Evolutionary conservation across 2,888 invertebrate genomes (phyloP).

Genomic region (Acrobasis repandana): DNA sequence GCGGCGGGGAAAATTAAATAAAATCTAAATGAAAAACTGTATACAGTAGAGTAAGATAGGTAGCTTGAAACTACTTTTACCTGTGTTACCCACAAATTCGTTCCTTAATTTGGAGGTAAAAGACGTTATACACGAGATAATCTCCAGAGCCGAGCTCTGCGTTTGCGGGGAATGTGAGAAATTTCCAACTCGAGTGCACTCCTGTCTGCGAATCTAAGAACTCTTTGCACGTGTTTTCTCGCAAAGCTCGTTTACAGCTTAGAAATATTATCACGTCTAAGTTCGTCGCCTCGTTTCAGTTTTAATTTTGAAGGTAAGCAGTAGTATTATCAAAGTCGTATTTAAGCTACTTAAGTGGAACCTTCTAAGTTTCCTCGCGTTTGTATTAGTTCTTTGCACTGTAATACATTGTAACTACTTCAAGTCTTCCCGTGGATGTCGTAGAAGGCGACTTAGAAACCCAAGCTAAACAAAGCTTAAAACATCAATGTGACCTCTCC

Average conservation of each 20-base stretch:
- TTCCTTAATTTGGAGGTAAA: constrained; percentile 10
- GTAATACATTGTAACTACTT: too few species aligned
- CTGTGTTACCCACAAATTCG: constrained; percentile 9
- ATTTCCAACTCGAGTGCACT: constrained; percentile 49
- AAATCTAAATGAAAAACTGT: too few species aligned
- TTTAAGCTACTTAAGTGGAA: neutral
- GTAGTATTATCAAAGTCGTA: neutral
- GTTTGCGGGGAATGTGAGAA: constrained; percentile 53
- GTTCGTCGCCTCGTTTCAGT: constrained; percentile 9
- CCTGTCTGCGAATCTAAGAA: constrained; percentile 39
- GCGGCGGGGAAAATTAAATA: too few species aligned
- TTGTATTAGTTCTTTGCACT: too few species aligned
- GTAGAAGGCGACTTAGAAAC: too few species aligned
- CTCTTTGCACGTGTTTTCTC: constrained; percentile 47
- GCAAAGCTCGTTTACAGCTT: constrained; percentile 44
- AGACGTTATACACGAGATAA: constrained; percentile 38
- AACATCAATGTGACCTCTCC: too few species aligned
- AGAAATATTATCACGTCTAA: constrained; percentile 42
- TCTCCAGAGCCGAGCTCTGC: constrained; percentile 43
- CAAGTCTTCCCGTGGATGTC: too few species aligned
- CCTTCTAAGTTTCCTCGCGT: neutral
- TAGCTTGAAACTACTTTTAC: neutral
- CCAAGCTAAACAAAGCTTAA: too few species aligned
- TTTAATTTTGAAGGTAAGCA: constrained; percentile 7
- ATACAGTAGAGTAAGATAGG: too few species aligned